Evolutionary conservation across 2,888 invertebrate genomes (phyloP).

Genomic region (Aethes cnicana): DNA sequence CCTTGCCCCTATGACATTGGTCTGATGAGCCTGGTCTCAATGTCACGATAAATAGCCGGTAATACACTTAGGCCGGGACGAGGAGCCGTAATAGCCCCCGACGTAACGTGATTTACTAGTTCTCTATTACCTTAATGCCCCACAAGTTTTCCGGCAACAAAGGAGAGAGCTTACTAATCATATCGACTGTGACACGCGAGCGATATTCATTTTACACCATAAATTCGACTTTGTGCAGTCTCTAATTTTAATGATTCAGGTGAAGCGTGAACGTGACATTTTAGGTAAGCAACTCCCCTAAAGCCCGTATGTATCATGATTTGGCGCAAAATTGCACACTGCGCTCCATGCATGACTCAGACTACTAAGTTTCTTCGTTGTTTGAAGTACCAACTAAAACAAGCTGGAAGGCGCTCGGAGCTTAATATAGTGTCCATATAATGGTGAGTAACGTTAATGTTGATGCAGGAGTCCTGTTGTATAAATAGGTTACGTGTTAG

Average conservation of each 20-base stretch:
- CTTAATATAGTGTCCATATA: slow-evolving; percentile 32
- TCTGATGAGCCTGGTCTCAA: slow-evolving; percentile 60
- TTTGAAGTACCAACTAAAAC: slow-evolving; percentile 28
- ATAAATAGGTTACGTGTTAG: slow-evolving; percentile 28
- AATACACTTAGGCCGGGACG: slow-evolving; percentile 67
- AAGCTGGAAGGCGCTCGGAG: slow-evolving; percentile 35
- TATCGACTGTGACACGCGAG: slow-evolving; percentile 48
- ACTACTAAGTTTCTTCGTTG: slow-evolving; percentile 20
- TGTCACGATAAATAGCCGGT: slow-evolving; percentile 72
- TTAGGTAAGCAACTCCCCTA: slow-evolving; percentile 14
- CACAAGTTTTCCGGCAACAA: slow-evolving; percentile 69
- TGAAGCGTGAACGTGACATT: slow-evolving; percentile 21
- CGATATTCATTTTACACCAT: slow-evolving; percentile 21
- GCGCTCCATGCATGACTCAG: slow-evolving; percentile 17
- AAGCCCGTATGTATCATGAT: slow-evolving; percentile 20
- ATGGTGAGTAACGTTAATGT: slow-evolving; percentile 38
- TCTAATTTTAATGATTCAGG: slow-evolving; percentile 2
- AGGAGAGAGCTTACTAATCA: slow-evolving; percentile 67
- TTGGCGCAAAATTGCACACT: slow-evolving; percentile 16
- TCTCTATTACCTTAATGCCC: slow-evolving; percentile 70
- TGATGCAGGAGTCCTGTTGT: slow-evolving; percentile 35
- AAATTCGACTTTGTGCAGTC: slow-evolving; percentile 1
- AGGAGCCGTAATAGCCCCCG: slow-evolving; percentile 62
- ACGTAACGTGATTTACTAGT: slow-evolving; percentile 73
- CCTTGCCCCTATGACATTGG: slow-evolving; percentile 43